These are phyloP conservation scores for Samia ricini DNA, from an alignment of 1,140 invertebrate species.

Conservation along the genomic window DNA sequence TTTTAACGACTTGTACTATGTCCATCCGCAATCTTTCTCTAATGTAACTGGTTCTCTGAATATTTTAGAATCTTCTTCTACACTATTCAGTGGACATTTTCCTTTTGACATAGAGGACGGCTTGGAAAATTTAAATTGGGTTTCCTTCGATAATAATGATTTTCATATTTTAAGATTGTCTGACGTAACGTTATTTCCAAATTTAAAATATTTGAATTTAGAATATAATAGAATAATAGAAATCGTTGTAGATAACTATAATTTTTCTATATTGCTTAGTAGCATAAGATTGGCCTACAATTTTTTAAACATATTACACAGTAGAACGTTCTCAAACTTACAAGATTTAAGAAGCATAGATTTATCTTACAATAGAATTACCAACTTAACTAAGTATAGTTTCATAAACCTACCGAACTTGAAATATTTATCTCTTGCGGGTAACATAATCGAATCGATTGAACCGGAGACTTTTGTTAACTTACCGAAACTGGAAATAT, in stretches of 20 bases:
- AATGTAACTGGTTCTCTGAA: slow-evolving; percentile 84
- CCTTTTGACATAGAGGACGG: slow-evolving; percentile 83
- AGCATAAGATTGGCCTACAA: slow-evolving; percentile 89
- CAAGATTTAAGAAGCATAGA: slow-evolving; percentile 83
- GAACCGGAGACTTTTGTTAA: slow-evolving; percentile 82
- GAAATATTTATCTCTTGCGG: slow-evolving; percentile 83
- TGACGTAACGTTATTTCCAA: slow-evolving; percentile 79
- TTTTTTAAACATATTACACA: slow-evolving; percentile 79
- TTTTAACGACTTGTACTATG: slow-evolving; percentile 90
- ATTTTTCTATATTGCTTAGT: slow-evolving; percentile 84
- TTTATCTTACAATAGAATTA: slow-evolving; percentile 85
- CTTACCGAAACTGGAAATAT: slow-evolving; percentile 82
- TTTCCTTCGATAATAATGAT: slow-evolving; percentile 93
- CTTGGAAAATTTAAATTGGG: slow-evolving; percentile 86
- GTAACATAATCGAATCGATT: slow-evolving; percentile 82
- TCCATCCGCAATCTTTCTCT: slow-evolving; percentile 87
- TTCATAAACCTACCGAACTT: slow-evolving; percentile 84
- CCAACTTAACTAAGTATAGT: slow-evolving; percentile 75
- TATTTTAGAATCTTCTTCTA: slow-evolving; percentile 91
- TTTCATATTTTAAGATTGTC: slow-evolving; percentile 84
- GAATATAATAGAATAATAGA: slow-evolving; percentile 88
- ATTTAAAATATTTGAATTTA: slow-evolving; percentile 90
- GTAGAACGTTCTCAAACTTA: slow-evolving; percentile 82
- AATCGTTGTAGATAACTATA: slow-evolving; percentile 82
- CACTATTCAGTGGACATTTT: slow-evolving; percentile 87